phyloP scores from a whole-genome alignment of 2,797 vertebrate species.

The Malurus splendens region DNA sequence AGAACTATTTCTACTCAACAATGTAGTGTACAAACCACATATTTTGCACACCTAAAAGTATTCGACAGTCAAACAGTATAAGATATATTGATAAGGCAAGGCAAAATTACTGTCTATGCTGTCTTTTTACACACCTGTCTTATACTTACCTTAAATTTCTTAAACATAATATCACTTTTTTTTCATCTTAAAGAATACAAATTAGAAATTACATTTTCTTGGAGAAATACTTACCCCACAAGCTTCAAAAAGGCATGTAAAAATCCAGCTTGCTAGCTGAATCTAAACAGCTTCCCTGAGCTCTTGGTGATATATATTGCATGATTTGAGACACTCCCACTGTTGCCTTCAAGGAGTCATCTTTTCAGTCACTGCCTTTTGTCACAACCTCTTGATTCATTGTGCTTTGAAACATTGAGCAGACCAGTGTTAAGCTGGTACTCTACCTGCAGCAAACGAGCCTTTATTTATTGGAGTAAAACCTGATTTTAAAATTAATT shows the following conservation, averaged over 20 bases:
- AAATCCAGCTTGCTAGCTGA: constrained; percentile 2
- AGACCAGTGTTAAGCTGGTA: not conserved
- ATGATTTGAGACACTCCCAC: constrained; percentile 46
- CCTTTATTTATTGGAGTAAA: not conserved
- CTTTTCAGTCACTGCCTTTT: not conserved
- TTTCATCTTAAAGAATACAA: not conserved
- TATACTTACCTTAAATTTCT: not conserved
- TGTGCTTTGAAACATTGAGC: not conserved
- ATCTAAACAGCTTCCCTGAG: not conserved
- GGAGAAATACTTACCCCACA: constrained; percentile 40
- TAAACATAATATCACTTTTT: not conserved
- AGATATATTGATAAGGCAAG: not conserved
- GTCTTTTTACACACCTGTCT: not conserved
- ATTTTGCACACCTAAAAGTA: not conserved
- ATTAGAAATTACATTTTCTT: constrained; percentile 4
- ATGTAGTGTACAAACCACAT: not conserved
- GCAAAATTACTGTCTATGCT: not conserved
- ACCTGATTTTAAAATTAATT: accelerated
- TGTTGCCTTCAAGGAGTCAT: not conserved
- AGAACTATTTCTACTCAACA: not conserved
- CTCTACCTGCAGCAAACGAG: not conserved
- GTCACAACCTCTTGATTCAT: not conserved
- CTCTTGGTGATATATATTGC: constrained; percentile 37
- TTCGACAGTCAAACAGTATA: not conserved
- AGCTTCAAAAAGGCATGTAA: not conserved